Conservation (phyloP, 2,888 invertebrate genomes). For the Laothoe populi region DNA sequence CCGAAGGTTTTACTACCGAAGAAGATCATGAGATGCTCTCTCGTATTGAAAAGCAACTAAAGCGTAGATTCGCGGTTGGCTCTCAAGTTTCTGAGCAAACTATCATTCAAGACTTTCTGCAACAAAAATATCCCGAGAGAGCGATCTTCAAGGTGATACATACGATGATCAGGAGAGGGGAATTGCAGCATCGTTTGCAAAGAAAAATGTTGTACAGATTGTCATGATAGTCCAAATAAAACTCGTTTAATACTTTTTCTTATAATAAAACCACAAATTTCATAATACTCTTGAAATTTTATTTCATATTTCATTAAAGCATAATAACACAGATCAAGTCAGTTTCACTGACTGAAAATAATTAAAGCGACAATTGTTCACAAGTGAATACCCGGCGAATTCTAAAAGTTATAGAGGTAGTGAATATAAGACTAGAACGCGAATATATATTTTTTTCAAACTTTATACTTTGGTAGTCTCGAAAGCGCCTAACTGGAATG, state of each 20-base stretch:
- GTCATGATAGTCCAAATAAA: slow-evolving; percentile 62
- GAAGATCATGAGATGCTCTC: slow-evolving; percentile 96
- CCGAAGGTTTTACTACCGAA: slow-evolving; percentile 98
- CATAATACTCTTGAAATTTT: slow-evolving; percentile 26
- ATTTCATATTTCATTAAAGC: slow-evolving; percentile 32
- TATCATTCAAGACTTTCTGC: slow-evolving; percentile 94
- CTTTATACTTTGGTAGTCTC: slow-evolving; percentile 29
- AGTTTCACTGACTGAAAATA: slow-evolving; percentile 51
- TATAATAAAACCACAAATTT: slow-evolving; percentile 18
- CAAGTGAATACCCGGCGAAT: slow-evolving; percentile 22
- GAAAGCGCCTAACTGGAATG: slow-evolving; percentile 71
- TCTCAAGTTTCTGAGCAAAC: slow-evolving; percentile 97
- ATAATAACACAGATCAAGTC: slow-evolving; percentile 37
- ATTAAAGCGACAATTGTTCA: slow-evolving; percentile 32
- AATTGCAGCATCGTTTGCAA: slow-evolving; percentile 98
- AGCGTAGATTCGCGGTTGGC: slow-evolving; percentile 97
- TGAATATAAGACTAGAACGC: slow-evolving; percentile 51
- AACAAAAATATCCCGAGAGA: slow-evolving; percentile 94
- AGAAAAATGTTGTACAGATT: slow-evolving; percentile 98
- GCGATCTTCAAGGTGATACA: slow-evolving; percentile 96
- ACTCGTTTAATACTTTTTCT: background rate
- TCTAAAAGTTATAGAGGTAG: slow-evolving; percentile 42
- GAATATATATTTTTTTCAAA: slow-evolving; percentile 20
- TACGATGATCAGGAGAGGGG: slow-evolving; percentile 97
- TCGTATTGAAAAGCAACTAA: slow-evolving; percentile 97